Conservation (phyloP, 2,888 invertebrate species). For the Hyppa rectilinea region DNA sequence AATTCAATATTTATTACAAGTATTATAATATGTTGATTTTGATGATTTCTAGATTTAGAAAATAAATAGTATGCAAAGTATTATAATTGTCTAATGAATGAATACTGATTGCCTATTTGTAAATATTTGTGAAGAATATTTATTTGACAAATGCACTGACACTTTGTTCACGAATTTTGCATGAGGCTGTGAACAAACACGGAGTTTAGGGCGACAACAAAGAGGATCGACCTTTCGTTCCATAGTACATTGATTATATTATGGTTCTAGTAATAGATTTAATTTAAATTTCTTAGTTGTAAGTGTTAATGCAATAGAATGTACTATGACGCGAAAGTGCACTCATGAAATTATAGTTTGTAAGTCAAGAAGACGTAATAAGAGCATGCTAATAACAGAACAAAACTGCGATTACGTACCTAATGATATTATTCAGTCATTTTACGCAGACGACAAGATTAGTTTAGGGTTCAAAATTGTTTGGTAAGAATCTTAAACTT, state of each 20-base stretch:
- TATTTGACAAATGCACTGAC: conserved; percentile 59
- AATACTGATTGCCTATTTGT: conserved; percentile 50
- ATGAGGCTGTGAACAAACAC: conserved; percentile 83
- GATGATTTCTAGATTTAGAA: conserved; percentile 61
- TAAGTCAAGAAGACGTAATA: conserved; percentile 9
- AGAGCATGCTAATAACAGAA: not conserved
- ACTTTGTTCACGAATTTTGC: conserved; percentile 71
- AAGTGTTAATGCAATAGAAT: conserved; percentile 42
- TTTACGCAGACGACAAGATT: not conserved
- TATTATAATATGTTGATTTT: conserved; percentile 62
- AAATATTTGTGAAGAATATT: conserved; percentile 60
- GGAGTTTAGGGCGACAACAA: conserved; percentile 40
- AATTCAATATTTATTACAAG: conserved; percentile 64
- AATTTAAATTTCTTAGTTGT: conserved; percentile 14
- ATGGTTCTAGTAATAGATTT: conserved; percentile 31
- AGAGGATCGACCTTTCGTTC: conserved; percentile 14
- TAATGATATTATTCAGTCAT: not conserved
- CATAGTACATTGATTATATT: conserved; percentile 26
- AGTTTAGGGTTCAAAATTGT: not conserved
- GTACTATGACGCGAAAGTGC: conserved; percentile 39
- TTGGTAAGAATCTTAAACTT: too few species aligned
- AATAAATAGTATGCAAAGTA: conserved; percentile 65
- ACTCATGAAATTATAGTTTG: conserved; percentile 29
- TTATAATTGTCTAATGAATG: conserved; percentile 57
- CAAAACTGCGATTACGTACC: not conserved